Percentiles rank a stretch among this genome's conserved stretches.
Conservation (phyloP, 2,888 invertebrate species). For the Bombylius discolor region DNA sequence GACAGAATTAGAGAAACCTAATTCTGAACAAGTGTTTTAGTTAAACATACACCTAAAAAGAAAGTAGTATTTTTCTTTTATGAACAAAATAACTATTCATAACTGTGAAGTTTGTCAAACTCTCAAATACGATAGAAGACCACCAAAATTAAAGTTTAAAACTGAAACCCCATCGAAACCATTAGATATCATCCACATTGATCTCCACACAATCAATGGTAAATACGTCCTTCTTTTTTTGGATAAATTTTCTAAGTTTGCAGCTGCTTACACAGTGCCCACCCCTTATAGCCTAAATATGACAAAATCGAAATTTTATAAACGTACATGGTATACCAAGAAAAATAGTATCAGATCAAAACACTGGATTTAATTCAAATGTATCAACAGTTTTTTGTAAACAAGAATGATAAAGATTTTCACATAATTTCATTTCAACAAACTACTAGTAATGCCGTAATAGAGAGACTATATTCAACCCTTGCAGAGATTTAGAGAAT, state of each 20-base stretch:
- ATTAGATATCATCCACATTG: slow-evolving; percentile 12
- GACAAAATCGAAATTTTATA: slow-evolving; percentile 2
- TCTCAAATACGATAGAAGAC: slow-evolving; percentile 13
- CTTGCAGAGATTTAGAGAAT: slow-evolving; percentile 13
- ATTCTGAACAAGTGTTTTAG: too few species aligned
- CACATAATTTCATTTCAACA: too few species aligned
- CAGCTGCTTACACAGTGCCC: slow-evolving; percentile 4
- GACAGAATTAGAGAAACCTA: too few species aligned
- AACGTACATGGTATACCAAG: slow-evolving; percentile 6
- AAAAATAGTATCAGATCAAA: slow-evolving; percentile 8
- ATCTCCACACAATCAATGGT: slow-evolving; percentile 11
- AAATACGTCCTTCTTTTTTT: slow-evolving; percentile 6
- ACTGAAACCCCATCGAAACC: slow-evolving; percentile 13
- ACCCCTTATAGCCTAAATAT: slow-evolving; percentile 7
- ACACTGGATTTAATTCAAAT: slow-evolving; percentile 9
- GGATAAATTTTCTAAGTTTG: slow-evolving; percentile 10
- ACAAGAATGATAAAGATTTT: slow-evolving; percentile 6
- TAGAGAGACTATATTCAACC: slow-evolving; percentile 12
- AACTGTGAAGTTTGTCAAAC: slow-evolving; percentile 6
- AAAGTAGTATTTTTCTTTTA: slow-evolving; percentile 9
- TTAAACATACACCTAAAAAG: slow-evolving; percentile 9
- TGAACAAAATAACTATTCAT: slow-evolving; percentile 9
- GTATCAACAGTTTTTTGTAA: slow-evolving; percentile 12
- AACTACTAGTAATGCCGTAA: slow-evolving; percentile 12
- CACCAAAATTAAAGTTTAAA: slow-evolving; percentile 11